A percentile compares a stretch with the other conserved stretches of the same genome.
Evolutionary conservation across 2,888 invertebrate genomes (phyloP).

Genomic region (Hymenopus coronatus): DNA sequence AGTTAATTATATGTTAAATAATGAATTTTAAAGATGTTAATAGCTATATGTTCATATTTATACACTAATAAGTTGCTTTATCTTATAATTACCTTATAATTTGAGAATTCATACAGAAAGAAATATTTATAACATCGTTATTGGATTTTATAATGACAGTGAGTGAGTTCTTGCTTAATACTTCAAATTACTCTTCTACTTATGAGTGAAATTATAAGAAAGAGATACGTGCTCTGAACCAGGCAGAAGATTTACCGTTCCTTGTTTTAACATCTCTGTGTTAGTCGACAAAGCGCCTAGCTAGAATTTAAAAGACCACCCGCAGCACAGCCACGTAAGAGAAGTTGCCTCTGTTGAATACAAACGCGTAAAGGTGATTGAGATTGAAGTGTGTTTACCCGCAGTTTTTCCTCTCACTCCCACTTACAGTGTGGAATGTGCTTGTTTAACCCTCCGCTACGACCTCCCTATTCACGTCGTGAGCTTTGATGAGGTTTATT

Average conservation of each 20-base stretch:
- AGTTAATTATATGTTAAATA: too few relatives aligned
- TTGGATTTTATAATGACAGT: too few relatives aligned
- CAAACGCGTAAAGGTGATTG: neutral
- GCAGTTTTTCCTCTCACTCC: neutral
- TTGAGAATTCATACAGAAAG: too few relatives aligned
- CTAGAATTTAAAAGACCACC: neutral
- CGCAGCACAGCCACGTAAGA: neutral
- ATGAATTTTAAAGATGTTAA: too few relatives aligned
- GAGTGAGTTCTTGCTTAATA: too few relatives aligned
- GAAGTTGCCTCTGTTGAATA: neutral
- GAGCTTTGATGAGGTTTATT: neutral
- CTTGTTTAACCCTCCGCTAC: neutral
- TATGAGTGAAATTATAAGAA: too few relatives aligned
- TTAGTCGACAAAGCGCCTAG: neutral
- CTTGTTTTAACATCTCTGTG: neutral
- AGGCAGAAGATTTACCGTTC: neutral
- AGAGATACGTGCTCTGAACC: too few relatives aligned
- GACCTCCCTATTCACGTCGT: neutral
- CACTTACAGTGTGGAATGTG: neutral
- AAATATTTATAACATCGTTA: too few relatives aligned
- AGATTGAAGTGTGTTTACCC: neutral
- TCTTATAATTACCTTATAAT: too few relatives aligned
- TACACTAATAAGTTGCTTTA: too few relatives aligned
- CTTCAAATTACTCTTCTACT: too few relatives aligned
- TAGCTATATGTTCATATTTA: too few relatives aligned